Evolutionary conservation across 2,797 vertebrate species (phyloP).

Genomic region (Lagorchestes hirsutus): DNA sequence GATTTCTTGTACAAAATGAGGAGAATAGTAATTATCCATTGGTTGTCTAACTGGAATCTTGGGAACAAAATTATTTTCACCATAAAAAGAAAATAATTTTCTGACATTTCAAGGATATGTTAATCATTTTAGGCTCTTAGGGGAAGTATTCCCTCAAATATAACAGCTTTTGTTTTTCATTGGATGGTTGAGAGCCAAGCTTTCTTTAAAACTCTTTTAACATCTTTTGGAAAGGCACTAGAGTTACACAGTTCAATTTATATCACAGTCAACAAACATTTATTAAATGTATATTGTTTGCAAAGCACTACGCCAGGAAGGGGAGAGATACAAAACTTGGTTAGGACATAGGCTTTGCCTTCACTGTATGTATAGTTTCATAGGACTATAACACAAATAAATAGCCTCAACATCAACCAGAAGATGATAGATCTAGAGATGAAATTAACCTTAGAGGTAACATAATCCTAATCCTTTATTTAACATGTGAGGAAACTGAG

Average conservation of each 20-base stretch:
- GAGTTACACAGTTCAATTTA: background rate
- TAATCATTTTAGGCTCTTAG: background rate
- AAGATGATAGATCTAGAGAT: background rate
- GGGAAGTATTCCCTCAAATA: background rate
- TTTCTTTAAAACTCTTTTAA: background rate
- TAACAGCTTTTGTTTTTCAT: background rate
- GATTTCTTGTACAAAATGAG: background rate
- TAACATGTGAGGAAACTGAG: background rate
- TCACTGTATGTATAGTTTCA: background rate
- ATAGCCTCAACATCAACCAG: background rate
- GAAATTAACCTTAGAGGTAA: background rate
- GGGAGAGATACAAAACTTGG: background rate
- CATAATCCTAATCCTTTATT: background rate
- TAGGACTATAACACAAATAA: background rate
- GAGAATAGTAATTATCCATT: background rate
- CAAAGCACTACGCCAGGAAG: background rate
- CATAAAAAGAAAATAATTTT: background rate
- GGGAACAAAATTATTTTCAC: background rate
- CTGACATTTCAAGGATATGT: background rate
- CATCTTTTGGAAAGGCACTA: background rate
- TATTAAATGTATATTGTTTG: background rate
- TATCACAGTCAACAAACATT: background rate
- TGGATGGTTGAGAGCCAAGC: background rate
- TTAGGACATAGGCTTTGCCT: background rate
- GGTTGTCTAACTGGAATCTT: background rate